These are phyloP conservation scores for Pammene fasciana DNA, from an alignment of 2,888 invertebrate genomes.

Conservation along the genomic window DNA sequence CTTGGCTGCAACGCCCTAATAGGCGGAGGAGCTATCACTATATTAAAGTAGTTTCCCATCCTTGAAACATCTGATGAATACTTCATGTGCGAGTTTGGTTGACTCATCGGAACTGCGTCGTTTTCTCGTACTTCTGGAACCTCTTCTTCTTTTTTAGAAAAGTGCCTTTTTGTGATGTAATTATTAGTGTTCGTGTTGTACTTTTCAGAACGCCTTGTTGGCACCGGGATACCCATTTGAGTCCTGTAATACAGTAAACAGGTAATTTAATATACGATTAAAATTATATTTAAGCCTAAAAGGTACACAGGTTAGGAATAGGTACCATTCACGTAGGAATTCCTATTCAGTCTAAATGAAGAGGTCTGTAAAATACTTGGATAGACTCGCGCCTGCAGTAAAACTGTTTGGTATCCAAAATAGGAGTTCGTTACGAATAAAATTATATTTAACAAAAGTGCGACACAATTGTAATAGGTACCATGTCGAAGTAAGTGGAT, in stretches of 20 bases:
- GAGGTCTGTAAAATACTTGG: too few relatives aligned
- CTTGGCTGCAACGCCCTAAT: slow-evolving; percentile 74
- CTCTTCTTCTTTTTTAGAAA: slow-evolving; percentile 50
- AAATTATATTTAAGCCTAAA: background rate
- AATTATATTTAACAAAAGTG: too few relatives aligned
- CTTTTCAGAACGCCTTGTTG: slow-evolving; percentile 58
- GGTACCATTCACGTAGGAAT: too few relatives aligned
- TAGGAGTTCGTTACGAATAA: too few relatives aligned
- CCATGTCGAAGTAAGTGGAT: too few relatives aligned
- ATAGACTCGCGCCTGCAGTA: too few relatives aligned
- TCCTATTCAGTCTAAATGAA: too few relatives aligned
- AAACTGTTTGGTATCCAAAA: too few relatives aligned
- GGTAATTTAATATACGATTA: background rate
- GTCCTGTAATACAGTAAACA: slow-evolving; percentile 60
- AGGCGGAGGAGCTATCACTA: slow-evolving; percentile 77
- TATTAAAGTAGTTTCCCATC: slow-evolving; percentile 80
- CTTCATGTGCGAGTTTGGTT: slow-evolving; percentile 57
- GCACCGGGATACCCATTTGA: slow-evolving; percentile 79
- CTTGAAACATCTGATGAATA: slow-evolving; percentile 67
- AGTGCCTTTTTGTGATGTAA: slow-evolving; percentile 45
- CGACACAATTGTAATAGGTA: too few relatives aligned
- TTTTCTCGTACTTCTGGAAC: slow-evolving; percentile 24
- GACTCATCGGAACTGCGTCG: slow-evolving; percentile 51
- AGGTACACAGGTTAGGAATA: too few relatives aligned
- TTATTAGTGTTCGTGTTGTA: slow-evolving; percentile 43